Conservation (phyloP, 2,113 vertebrate genomes). For the Cyprinus carpio region DNA sequence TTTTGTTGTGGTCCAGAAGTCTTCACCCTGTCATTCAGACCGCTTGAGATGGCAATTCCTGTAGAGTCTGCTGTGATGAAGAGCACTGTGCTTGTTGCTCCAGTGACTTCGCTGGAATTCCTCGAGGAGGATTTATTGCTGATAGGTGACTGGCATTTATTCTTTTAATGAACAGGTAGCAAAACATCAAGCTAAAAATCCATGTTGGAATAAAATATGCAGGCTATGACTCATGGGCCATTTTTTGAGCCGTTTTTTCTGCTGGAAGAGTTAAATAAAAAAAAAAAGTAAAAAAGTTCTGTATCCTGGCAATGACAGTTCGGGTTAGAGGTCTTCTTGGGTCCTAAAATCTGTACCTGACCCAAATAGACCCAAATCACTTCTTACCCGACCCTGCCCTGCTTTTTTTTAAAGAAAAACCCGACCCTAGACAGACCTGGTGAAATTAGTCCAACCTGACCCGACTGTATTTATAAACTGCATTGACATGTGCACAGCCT, state of each 20-base stretch:
- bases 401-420: no score
- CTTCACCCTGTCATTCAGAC: background rate
- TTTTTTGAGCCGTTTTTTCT: background rate
- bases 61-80: constrained; percentile 67
- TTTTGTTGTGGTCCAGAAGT: background rate
- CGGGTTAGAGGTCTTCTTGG: no score
- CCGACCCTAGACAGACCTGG: no score
- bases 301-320: background rate
- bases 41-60: constrained; percentile 4
- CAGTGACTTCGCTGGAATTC: constrained; percentile 88
- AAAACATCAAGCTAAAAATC: background rate
- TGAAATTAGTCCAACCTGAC: no score
- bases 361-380: no score
- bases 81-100: constrained; percentile 79
- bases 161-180: background rate
- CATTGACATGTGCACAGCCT: no score
- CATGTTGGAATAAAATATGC: background rate
- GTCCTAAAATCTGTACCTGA: no score
- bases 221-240: background rate
- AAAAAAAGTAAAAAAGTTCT: no score
- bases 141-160: constrained; percentile 75
- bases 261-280: no score
- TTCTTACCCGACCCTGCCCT: no score
- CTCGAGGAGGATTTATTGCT: constrained; percentile 76
- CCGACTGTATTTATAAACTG: no score